Base-by-base conservation (phyloP, 2,113 vertebrate species). In the Pitta sordida region DNA sequence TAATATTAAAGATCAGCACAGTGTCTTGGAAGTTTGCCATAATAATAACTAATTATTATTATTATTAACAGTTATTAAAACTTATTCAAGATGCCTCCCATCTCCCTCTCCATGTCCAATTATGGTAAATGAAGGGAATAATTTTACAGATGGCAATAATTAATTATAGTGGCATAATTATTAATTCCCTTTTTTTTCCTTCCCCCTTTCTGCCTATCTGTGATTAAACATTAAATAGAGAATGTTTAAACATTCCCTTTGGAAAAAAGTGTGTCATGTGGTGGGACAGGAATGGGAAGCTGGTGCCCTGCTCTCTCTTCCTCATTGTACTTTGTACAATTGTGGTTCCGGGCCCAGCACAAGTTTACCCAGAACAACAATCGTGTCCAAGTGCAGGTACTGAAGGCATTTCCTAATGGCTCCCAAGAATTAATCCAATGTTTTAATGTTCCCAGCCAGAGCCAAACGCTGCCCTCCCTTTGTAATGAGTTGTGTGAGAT, bases 241-340 rank as follows among this genome's bases (percentile, higher is more conserved):
- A 60, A 93, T n/a, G 62, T 91, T 93, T 93, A 95, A 92, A 86
- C 69, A 56, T 92, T 96, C 91, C 56, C 77, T 86, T 67, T 92
- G 94, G 91, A 95, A 96, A 94, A 71, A 92, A 32, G 5, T 70
- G 19, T 93, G 56, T 96, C 73, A 44, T 91, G 59, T 83, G 32
- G 58, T 83, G 73, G 83, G 88, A 83, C 71, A 91, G 95, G 90
- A 94, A 96, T 93, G 67, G 88, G 90, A 90, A 90, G 59, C 51
- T 77, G 48, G 19, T 84, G 59, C 53, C 55, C 51, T 37, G 29
- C 71, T 86, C 76, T 75, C 60, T 0, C 4, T 83, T 81, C 51
- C 73, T 84, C 43, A 91, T 88, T 91, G 92, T 93, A 19, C 22
- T 48, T 84, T 49, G 14, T 81, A 30, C 51, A 91, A 71, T 68